Evolutionary conservation across 2,888 invertebrate genomes (phyloP).

Genomic region (Pheosia gnoma): DNA sequence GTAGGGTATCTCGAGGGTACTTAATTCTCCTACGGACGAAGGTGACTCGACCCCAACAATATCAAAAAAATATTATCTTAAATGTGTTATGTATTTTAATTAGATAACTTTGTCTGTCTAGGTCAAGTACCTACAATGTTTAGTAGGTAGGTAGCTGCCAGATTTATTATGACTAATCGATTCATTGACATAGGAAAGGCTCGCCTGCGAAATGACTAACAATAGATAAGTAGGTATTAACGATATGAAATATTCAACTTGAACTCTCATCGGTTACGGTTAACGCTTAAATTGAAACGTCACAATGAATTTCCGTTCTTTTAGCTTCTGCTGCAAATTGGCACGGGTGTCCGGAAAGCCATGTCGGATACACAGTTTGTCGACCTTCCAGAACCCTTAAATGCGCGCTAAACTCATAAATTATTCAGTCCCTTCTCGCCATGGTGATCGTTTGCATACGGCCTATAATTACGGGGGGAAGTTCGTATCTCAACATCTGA

Average conservation of each 20-base stretch:
- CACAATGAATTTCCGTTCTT: neutral
- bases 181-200: slow-evolving; percentile 1
- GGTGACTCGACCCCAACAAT: no score
- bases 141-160: neutral
- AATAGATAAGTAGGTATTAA: neutral
- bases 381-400: slow-evolving; percentile 36
- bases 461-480: slow-evolving; percentile 45
- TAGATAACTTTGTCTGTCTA: neutral
- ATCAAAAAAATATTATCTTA: no score
- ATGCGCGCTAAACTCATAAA: slow-evolving; percentile 37
- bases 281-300: neutral
- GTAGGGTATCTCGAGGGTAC: no score
- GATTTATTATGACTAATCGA: neutral
- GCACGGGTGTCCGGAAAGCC: slow-evolving; percentile 16
- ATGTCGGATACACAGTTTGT: slow-evolving; percentile 17
- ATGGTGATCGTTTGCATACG: slow-evolving; percentile 44
- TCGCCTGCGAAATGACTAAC: neutral
- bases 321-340: neutral
- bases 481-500: slow-evolving; percentile 50
- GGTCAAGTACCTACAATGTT: neutral
- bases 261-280: neutral
- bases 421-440: slow-evolving; percentile 18
- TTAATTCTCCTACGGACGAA: no score
- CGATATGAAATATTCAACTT: neutral
- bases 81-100: neutral